Base-by-base conservation (phyloP, 2,113 vertebrate genomes). In the Hemiscyllium ocellatum region DNA sequence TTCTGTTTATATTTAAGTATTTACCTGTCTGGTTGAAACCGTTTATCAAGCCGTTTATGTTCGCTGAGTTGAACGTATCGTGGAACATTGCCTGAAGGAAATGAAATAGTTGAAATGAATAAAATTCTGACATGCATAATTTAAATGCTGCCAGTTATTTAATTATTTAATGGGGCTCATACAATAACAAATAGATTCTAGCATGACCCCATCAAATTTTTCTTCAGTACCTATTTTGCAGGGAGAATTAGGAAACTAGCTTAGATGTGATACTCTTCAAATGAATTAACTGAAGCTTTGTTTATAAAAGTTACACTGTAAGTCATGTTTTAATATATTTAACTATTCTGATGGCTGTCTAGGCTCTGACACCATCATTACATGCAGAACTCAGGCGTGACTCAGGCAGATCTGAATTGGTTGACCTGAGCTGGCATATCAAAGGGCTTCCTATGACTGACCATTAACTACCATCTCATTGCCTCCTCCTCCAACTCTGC, bases 21-120 rank as follows among this genome's bases (percentile, higher is more conserved):
- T 93, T 93, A 93, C 89, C 89, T 93, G 89, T 68, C 66, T 93
- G 61, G 89, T 68, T 93, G 61, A n/a, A 66, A 93, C 1, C 6
- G 4, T 42, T 93, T 93, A 68, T 93, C 4, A 61, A 37, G 89
- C 19, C 20, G 37, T 93, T 93, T 93, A 61, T 93, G 37, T 68
- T 66, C 33, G n/a, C 89, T 93, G 89, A 93, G 89, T n/a, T 93
- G 66, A 33, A 37, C 0, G 33, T 22, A 93, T 65, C 61, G 37
- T 68, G 89, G 89, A 7, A 10, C 33, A 66, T 37, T 93, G 89
- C 17, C 89, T 93, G 33, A 93, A 93, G 89, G n/a, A 66, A 93
- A 93, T 42, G 1, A 66, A 93, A 93, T 93, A 37, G 89, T 93
- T 93, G 65, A 93, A 65, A 42, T 93, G 17, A 66, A 17, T n/a